Evolutionary conservation across 2,113 vertebrate species (phyloP).

Genomic region (Seriola aureovittata): DNA sequence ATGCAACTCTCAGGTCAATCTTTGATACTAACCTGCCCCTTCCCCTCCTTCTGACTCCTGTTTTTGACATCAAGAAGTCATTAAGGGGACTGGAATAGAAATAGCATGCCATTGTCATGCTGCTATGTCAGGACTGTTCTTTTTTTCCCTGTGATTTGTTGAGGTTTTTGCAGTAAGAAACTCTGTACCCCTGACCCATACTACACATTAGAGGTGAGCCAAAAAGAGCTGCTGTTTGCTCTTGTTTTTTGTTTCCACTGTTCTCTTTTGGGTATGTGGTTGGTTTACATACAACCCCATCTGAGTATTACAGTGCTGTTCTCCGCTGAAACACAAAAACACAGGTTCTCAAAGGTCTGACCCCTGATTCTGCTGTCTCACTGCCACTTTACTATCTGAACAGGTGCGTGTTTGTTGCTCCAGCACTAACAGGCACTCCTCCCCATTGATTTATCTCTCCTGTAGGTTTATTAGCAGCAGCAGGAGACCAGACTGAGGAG

Average conservation of each 20-base stretch:
- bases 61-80: slow-evolving; percentile 77
- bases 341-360: slow-evolving; percentile 82
- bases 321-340: slow-evolving; percentile 79
- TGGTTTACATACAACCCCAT: slow-evolving; percentile 71
- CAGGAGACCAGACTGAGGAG: slow-evolving; percentile 97
- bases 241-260: slow-evolving; percentile 73
- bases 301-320: slow-evolving; percentile 67
- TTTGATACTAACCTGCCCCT: slow-evolving; percentile 45
- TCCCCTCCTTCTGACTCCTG: slow-evolving; percentile 59
- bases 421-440: slow-evolving; percentile 98
- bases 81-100: slow-evolving; percentile 70
- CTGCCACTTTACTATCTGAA: slow-evolving; percentile 85
- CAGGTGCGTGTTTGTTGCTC: slow-evolving; percentile 84
- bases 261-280: slow-evolving; percentile 73
- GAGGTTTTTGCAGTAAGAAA: slow-evolving; percentile 86
- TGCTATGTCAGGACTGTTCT: slow-evolving; percentile 79
- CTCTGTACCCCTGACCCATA: slow-evolving; percentile 92
- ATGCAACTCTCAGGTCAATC: neutral
- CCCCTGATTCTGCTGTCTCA: slow-evolving; percentile 85
- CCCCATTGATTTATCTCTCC: slow-evolving; percentile 99
- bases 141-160: slow-evolving; percentile 87
- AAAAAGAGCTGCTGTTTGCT: slow-evolving; percentile 90
- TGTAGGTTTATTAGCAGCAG: slow-evolving; percentile 99
- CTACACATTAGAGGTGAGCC: slow-evolving; percentile 96
- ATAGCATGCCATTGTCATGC: slow-evolving; percentile 77